phyloP scores from a whole-genome alignment of 2,888 invertebrate species.

The Cataglyphis livida region DNA sequence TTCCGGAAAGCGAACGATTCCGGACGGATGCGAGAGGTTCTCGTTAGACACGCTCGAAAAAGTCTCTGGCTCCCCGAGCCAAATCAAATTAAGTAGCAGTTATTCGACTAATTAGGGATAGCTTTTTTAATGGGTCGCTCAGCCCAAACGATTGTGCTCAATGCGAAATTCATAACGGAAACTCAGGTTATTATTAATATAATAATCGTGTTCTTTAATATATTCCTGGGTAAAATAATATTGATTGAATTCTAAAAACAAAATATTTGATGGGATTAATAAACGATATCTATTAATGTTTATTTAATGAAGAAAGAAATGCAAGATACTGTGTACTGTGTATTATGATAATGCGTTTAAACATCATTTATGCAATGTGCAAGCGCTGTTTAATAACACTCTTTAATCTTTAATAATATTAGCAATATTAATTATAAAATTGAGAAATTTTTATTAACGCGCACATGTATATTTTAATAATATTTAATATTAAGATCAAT shows the following conservation, averaged over 20 bases:
- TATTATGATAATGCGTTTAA: neutral
- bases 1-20: slow-evolving; percentile 56
- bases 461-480: neutral
- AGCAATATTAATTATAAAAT: neutral
- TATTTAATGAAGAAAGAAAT: neutral
- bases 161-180: slow-evolving; percentile 23
- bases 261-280: slow-evolving; percentile 39
- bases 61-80: slow-evolving; percentile 50
- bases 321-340: neutral
- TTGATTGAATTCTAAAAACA: slow-evolving; percentile 26
- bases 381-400: neutral
- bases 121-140: slow-evolving; percentile 48
- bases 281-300: slow-evolving; percentile 48
- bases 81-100: slow-evolving; percentile 60
- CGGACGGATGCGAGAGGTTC: slow-evolving; percentile 56
- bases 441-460: neutral
- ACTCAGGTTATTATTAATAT: neutral
- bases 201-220: no score
- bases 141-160: slow-evolving; percentile 9
- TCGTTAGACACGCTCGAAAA: slow-evolving; percentile 73
- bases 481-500: neutral
- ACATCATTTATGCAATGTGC: neutral
- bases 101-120: slow-evolving; percentile 55
- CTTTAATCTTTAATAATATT: neutral
- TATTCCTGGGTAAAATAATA: neutral